Evolutionary conservation across 2,113 vertebrate species (phyloP).

Genomic region (Anhinga anhinga): DNA sequence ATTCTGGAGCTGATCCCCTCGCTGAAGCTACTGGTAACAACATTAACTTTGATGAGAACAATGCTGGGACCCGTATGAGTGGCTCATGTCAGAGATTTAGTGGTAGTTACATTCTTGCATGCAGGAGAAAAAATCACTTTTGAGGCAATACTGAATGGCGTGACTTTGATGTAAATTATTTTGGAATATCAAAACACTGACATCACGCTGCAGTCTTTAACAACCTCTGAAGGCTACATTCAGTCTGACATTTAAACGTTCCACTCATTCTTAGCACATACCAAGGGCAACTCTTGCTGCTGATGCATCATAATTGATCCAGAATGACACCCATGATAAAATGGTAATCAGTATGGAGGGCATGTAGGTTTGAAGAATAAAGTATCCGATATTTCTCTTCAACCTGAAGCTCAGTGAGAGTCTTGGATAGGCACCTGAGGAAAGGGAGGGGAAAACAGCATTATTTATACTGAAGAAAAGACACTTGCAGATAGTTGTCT

Average conservation of each 20-base stretch:
- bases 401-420: slow-evolving; percentile 96
- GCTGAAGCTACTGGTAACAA: not conserved
- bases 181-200: slow-evolving; percentile 8
- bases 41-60: not conserved
- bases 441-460: not conserved
- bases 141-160: slow-evolving; percentile 22
- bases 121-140: not conserved
- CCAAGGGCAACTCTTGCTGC: slow-evolving; percentile 97
- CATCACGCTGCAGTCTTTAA: not conserved
- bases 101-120: not conserved
- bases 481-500: slow-evolving; percentile 1
- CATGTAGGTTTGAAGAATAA: slow-evolving; percentile 99
- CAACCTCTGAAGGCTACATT: not conserved
- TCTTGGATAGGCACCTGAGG: slow-evolving; percentile 93
- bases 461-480: slow-evolving; percentile 42
- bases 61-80: not conserved
- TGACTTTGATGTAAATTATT: not conserved
- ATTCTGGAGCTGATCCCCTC: not conserved
- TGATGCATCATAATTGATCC: slow-evolving; percentile 98
- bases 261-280: slow-evolving; percentile 70
- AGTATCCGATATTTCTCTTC: slow-evolving; percentile 98
- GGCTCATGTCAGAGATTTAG: not conserved
- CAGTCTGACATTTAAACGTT: slow-evolving; percentile 9
- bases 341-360: slow-evolving; percentile 98
- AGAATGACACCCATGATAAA: slow-evolving; percentile 98